These are phyloP conservation scores for Monochamus alternatus DNA, from an alignment of 2,888 invertebrate species.

Conservation along the genomic window DNA sequence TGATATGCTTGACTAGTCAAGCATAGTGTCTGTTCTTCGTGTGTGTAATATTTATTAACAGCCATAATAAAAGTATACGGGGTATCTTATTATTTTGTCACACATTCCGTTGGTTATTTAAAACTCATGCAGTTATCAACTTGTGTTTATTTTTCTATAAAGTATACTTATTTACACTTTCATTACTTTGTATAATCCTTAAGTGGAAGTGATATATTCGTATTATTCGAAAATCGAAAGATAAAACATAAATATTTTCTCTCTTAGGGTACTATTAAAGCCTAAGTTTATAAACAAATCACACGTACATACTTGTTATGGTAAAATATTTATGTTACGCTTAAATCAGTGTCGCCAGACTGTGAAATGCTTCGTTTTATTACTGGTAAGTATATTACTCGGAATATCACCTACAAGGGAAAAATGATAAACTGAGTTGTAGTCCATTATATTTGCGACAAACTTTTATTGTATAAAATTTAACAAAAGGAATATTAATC, in stretches of 20 bases:
- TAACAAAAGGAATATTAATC: too few species aligned
- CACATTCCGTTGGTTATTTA: conserved; percentile 3
- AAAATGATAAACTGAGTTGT: too few species aligned
- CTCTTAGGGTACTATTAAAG: conserved; percentile 19
- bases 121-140: background rate
- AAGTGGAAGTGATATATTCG: conserved; percentile 25
- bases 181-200: conserved; percentile 14
- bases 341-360: conserved; percentile 28
- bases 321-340: conserved; percentile 25
- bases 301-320: conserved; percentile 29
- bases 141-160: conserved; percentile 2
- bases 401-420: too few species aligned
- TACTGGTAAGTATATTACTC: background rate
- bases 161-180: background rate
- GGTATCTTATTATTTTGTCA: conserved; percentile 31
- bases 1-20: conserved; percentile 48
- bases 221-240: conserved; percentile 15
- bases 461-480: too few species aligned
- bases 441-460: too few species aligned
- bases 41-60: conserved; percentile 48
- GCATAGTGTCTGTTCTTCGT: conserved; percentile 51
- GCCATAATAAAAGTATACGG: conserved; percentile 39
- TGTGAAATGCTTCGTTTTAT: conserved; percentile 28
- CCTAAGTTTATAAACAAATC: conserved; percentile 23
- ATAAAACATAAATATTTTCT: conserved; percentile 24